Evolutionary conservation across 2,113 vertebrate genomes (phyloP).

Genomic region (Pangasianodon hypophthalmus): DNA sequence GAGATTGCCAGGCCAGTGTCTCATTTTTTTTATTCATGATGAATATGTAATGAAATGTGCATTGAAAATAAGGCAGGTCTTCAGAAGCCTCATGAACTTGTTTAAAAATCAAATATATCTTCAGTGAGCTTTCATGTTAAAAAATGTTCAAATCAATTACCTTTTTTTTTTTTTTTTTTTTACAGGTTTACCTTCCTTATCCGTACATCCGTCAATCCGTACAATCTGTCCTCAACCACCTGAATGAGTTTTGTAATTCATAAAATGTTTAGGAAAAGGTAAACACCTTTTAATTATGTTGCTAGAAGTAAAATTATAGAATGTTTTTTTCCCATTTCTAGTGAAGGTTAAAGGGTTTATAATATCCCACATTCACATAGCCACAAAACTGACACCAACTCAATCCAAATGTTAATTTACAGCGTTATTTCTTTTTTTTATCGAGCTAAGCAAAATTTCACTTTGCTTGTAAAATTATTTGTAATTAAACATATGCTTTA

Average conservation of each 20-base stretch:
- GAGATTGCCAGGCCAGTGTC: neutral
- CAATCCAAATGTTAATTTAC: neutral
- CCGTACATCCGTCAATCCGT: neutral
- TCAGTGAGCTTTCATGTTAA: neutral
- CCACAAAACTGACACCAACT: neutral
- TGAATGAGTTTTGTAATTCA: neutral
- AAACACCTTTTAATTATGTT: neutral
- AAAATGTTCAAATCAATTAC: too few relatives aligned
- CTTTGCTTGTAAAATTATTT: neutral
- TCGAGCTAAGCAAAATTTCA: neutral
- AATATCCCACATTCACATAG: neutral
- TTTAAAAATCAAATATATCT: neutral
- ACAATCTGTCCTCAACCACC: neutral
- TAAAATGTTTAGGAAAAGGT: neutral
- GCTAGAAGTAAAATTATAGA: neutral
- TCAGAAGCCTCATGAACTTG: neutral
- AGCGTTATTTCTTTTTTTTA: neutral
- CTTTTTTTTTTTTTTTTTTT: too few relatives aligned
- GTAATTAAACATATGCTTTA: neutral
- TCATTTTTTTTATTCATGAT: neutral
- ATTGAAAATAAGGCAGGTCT: neutral
- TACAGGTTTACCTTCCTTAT: neutral
- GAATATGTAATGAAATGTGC: neutral
- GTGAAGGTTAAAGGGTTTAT: neutral
- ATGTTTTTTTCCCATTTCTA: neutral